These are phyloP conservation scores for Caenorhabditis remanei DNA, from an alignment of 1,140 invertebrate genomes.

Conservation along the genomic window DNA sequence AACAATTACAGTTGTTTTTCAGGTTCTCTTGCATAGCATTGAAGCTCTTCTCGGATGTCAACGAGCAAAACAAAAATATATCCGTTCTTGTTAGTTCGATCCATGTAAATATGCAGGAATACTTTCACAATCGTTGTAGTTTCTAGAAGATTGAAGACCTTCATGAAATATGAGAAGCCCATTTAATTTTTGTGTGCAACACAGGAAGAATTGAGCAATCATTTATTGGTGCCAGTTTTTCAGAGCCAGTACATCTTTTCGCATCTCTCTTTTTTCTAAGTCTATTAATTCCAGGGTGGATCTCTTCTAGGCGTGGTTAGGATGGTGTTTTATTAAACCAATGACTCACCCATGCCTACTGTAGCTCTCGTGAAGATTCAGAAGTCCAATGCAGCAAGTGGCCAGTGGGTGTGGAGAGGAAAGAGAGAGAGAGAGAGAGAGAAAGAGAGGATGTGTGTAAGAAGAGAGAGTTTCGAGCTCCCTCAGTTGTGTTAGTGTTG, in stretches of 20 bases:
- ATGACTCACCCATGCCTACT: conserved; percentile 31
- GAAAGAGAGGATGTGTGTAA: background rate
- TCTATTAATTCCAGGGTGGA: background rate
- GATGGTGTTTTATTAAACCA: conserved; percentile 12
- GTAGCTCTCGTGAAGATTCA: conserved; percentile 53
- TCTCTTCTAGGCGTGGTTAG: conserved; percentile 26
- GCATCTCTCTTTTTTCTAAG: background rate
- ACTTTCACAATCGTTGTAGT: no score
- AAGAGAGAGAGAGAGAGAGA: conserved; percentile 1
- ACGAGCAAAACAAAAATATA: background rate
- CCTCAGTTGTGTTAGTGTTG: background rate
- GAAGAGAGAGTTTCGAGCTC: background rate
- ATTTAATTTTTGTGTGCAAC: no score
- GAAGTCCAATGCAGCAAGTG: conserved; percentile 51
- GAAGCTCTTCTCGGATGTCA: background rate
- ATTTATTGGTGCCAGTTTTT: no score
- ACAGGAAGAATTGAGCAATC: no score
- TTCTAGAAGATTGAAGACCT: no score
- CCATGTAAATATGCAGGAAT: no score
- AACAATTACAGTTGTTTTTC: conserved; percentile 10
- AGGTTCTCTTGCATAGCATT: background rate
- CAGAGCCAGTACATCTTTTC: background rate
- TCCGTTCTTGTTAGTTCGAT: background rate
- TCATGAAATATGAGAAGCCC: no score
- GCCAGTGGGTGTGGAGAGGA: conserved; percentile 41